phyloP scores from a whole-genome alignment of 35 echinoderm and acorn worm genomes.

The Anneissia japonica region DNA sequence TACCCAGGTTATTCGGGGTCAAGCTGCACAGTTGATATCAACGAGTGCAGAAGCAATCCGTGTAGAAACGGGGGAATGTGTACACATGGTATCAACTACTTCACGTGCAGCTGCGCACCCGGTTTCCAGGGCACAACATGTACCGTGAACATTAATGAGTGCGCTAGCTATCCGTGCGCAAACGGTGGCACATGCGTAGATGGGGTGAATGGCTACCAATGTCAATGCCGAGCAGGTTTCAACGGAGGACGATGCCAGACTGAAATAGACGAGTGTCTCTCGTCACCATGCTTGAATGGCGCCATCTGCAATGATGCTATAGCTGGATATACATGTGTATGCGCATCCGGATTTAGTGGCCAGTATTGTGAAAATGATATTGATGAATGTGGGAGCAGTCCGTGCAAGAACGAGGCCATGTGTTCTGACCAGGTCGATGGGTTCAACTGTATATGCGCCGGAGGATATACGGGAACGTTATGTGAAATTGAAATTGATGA shows the following conservation, averaged over 20 bases:
- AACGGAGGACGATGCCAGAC: neutral
- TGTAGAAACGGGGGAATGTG: neutral
- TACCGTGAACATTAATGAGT: neutral
- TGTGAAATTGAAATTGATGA: neutral
- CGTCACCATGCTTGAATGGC: neutral
- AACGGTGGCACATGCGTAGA: neutral
- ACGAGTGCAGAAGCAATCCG: neutral
- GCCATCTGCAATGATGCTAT: neutral
- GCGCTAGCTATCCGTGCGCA: neutral
- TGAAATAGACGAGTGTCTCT: neutral
- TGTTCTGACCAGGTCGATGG: neutral
- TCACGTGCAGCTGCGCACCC: slow-evolving; percentile 5
- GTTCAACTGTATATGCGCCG: neutral
- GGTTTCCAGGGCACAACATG: neutral
- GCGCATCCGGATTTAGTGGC: neutral
- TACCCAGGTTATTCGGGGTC: neutral
- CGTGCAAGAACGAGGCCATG: neutral
- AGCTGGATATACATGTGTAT: neutral
- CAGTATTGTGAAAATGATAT: neutral
- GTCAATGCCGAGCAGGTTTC: neutral
- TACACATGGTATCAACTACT: neutral
- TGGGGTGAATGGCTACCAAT: neutral
- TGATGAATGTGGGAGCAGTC: neutral
- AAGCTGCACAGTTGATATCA: neutral
- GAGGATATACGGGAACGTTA: neutral